Evolutionary conservation across 1,140 invertebrate genomes (phyloP), one percentile per base, ranked within the genome.

Genomic region (Muscidifurax raptorellus): DNA sequence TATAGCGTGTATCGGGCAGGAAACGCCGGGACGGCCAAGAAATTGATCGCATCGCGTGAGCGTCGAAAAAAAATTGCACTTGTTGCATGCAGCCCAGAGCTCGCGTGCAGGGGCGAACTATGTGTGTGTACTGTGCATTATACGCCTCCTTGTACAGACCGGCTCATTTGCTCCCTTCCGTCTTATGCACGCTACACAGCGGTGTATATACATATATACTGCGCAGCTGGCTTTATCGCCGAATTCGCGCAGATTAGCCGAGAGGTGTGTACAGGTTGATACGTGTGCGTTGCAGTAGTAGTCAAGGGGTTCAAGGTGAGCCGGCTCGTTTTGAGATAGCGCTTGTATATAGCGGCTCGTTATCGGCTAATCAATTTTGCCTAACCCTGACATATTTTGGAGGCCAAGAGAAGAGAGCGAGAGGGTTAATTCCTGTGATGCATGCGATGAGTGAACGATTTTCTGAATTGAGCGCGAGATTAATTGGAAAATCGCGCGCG

Each of bases 41-140:
- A 88, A 87, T 87, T 85, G 84, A 88, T 87, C 78, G 85, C 83
- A 82, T 86, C 80, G 86, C 69, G 76, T 40, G 71, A 10, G 9
- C 52, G 52, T 59, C 52, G 22, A 52, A 72, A 59, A 87, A 86
- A 87, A 87, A 86, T 86, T 80, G 76, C 67, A 88, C 86, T 88
- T 88, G 88, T 88, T 88, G 86, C 87, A 84, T 87, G 86, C 72
- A 10, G 30, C 47, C 52, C 47, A 9, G 9, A 32, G n/a, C 72
- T 80, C 84, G 87, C 86, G 85, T 85, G 76, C 67, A 47, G 22
- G n/a, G 52, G 6, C n/a, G 52, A 59, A n/a, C 4, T n/a, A n/a
- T 22, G 52, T 59, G 22, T n/a, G 52, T 59, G 7, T 18, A 59
- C 3, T n/a, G 52, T 59, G 5, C 52, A 59, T 59, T 59, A 59